phyloP scores from a whole-genome alignment of 2,888 invertebrate species.

The Brachynemurus nebulosus region DNA sequence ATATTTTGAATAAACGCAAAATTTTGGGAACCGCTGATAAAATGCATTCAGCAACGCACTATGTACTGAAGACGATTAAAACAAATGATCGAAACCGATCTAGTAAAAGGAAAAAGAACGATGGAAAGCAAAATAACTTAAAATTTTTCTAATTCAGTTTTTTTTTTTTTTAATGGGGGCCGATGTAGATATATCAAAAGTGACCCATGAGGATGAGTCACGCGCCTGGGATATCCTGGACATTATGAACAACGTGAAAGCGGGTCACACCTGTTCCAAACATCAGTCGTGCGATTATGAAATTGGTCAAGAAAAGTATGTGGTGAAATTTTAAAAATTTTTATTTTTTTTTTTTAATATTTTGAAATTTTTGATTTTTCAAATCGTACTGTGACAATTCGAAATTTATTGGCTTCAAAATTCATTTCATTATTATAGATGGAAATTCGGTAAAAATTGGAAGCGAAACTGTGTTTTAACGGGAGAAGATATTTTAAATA shows the following conservation, averaged over 20 bases:
- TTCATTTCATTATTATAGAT: conserved; percentile 9
- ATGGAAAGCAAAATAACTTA: no score
- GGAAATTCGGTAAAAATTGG: conserved; percentile 20
- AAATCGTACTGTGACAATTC: conserved; percentile 1
- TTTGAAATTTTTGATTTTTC: conserved; percentile 2
- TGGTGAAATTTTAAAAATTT: background rate
- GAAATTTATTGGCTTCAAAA: no score
- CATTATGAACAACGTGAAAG: conserved; percentile 57
- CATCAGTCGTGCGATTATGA: conserved; percentile 40
- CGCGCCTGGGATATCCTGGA: conserved; percentile 61
- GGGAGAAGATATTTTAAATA: conserved; percentile 63
- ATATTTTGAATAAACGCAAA: no score
- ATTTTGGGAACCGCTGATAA: no score
- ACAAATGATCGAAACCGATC: no score
- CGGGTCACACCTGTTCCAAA: conserved; percentile 40
- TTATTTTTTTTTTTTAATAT: background rate
- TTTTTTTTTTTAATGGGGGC: no score
- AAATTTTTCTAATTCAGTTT: no score
- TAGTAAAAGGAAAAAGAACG: no score
- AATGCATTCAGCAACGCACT: no score
- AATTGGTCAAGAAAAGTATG: conserved; percentile 41
- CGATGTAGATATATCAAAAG: conserved; percentile 24
- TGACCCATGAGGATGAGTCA: conserved; percentile 25
- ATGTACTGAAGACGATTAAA: no score
- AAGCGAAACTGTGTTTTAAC: conserved; percentile 42